Evolutionary conservation across 2,797 vertebrate species (phyloP), one percentile per base, ranked within the genome.

Genomic region (Gastrophryne carolinensis): DNA sequence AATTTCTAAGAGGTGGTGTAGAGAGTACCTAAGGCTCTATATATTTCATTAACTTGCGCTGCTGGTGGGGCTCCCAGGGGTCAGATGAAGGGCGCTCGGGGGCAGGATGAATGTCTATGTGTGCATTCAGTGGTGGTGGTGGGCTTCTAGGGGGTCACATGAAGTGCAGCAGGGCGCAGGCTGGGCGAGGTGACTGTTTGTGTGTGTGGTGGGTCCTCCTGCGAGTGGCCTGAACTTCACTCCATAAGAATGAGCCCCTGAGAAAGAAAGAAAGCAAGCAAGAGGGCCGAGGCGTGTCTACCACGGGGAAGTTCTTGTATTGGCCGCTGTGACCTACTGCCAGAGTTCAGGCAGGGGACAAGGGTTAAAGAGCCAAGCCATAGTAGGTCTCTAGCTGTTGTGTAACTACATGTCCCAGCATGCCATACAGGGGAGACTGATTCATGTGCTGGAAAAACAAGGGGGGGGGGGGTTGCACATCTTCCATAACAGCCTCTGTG

Each of bases 171-270:
- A 64, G 62, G 39, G 72, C 26, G 19, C 65, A 68, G 49, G 49
- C 65, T 54, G 65, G 62, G 52, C 66, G 58, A 56, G 24, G 71
- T 23, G 34, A 63, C 44, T 53, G 58, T 35, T 30, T 57, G 52
- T 58, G 58, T 35, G 41, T 57, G 52, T 58, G 37, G 72, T 66
- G 57, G 39, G 37, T 29, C 72, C 37, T 58, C 24, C 49, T 73
- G 61, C 29, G 47, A 64, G 71, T 73, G 70, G 47, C 57, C 70
- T 73, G 27, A 65, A 65, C 64, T 53, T 67, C 34, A 53, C 64
- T 67, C 68, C n/a, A 27, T 47, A 24, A 37, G 47, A 56, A 57
- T n/a, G n/a, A n/a, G n/a, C n/a, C n/a, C n/a, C n/a, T n/a, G n/a
- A n/a, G n/a, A n/a, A n/a, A n/a, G n/a, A n/a, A n/a, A n/a, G n/a